Conservation (phyloP, 2,797 vertebrate species). For the Falco novaeseelandiae region DNA sequence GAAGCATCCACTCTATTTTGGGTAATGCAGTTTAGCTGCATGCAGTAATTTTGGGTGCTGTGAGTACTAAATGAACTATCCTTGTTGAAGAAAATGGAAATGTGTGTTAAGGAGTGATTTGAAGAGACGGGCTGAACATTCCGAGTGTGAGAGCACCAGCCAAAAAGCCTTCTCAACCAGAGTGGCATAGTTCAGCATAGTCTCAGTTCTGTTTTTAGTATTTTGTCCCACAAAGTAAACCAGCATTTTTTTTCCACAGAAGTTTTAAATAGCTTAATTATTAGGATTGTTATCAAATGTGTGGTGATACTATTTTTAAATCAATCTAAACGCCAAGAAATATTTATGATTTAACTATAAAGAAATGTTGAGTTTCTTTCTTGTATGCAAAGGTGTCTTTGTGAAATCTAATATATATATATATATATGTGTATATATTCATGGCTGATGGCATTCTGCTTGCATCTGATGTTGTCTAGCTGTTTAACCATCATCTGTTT, state of each 20-base stretch:
- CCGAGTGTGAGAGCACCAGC: neutral
- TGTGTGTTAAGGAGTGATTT: neutral
- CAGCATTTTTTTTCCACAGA: neutral
- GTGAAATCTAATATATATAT: neutral
- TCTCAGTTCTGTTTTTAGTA: neutral
- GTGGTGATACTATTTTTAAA: neutral
- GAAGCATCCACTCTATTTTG: conserved; percentile 16
- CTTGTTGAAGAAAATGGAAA: neutral
- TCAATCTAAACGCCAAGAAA: neutral
- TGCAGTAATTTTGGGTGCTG: neutral
- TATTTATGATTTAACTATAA: neutral
- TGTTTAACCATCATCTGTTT: neutral
- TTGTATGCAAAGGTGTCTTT: neutral
- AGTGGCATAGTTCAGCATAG: neutral
- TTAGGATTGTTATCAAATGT: neutral
- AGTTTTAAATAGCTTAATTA: neutral
- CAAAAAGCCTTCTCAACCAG: neutral
- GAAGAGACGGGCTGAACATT: neutral
- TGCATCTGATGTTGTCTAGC: neutral
- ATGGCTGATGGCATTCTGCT: neutral
- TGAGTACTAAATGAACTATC: neutral
- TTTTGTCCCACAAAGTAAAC: neutral
- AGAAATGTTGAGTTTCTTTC: neutral
- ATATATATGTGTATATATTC: neutral
- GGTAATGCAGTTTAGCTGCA: neutral